These are phyloP conservation scores for Odontomachus brunneus DNA, from an alignment of 1,140 invertebrate genomes.

Conservation along the genomic window DNA sequence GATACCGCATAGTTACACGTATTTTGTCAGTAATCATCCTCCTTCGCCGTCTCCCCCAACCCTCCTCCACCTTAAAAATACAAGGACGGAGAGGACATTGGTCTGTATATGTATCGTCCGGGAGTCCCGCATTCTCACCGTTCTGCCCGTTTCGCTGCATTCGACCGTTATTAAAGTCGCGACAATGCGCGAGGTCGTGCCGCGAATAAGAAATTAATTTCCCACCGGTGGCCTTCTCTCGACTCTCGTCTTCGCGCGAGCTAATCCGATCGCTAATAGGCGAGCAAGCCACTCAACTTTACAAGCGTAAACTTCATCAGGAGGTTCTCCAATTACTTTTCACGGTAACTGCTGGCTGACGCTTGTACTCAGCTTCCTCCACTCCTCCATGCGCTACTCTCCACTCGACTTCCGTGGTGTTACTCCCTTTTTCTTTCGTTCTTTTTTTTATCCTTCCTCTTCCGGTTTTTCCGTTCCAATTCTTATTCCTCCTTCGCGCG, in stretches of 20 bases:
- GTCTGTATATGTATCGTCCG: not conserved
- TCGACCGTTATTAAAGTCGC: conserved; percentile 64
- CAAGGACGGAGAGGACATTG: no score
- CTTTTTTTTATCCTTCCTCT: not conserved
- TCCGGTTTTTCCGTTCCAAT: conserved; percentile 22
- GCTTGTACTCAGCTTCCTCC: conserved; percentile 17
- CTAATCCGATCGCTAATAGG: conserved; percentile 74
- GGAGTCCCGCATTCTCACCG: not conserved
- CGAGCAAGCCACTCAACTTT: conserved; percentile 70
- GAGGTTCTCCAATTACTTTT: conserved; percentile 72
- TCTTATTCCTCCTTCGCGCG: conserved; percentile 28
- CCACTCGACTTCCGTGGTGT: conserved; percentile 15
- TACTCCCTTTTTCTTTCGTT: conserved; percentile 11
- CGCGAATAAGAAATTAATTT: conserved; percentile 74
- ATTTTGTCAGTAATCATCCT: conserved; percentile 53
- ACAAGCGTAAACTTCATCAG: conserved; percentile 75
- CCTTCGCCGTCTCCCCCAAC: not conserved
- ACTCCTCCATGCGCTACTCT: not conserved
- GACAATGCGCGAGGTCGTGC: conserved; percentile 55
- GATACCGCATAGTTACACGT: conserved; percentile 63
- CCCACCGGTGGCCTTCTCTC: conserved; percentile 3
- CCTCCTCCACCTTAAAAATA: conserved; percentile 24
- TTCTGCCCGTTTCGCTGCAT: not conserved
- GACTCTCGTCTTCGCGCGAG: not conserved
- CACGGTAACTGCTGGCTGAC: conserved; percentile 59